Evolutionary conservation across 2,797 vertebrate genomes (phyloP).

Genomic region (Crocidura indochinensis): DNA sequence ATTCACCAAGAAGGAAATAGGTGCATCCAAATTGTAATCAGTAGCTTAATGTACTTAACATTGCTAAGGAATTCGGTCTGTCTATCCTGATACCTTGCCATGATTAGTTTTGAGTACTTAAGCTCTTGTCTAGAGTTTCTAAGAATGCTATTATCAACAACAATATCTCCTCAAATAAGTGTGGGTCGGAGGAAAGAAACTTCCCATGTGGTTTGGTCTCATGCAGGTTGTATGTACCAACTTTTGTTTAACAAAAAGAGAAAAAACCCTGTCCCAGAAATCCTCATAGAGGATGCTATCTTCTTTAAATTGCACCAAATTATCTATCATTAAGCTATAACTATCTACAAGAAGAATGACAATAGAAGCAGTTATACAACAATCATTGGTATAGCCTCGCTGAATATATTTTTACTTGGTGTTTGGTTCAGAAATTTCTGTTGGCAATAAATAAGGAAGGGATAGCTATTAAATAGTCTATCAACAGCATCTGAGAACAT

Average conservation of each 20-base stretch:
- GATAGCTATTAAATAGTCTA: not conserved
- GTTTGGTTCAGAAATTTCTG: not conserved
- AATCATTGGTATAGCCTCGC: not conserved
- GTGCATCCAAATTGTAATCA: not conserved
- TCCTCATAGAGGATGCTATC: not conserved
- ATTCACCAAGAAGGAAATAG: conserved; percentile 3
- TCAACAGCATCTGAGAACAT: not conserved
- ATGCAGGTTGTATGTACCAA: too few species aligned
- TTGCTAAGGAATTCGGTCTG: not conserved
- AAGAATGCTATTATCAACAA: not conserved
- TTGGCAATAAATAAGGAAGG: conserved; percentile 16
- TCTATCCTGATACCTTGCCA: too few species aligned
- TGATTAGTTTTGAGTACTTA: not conserved
- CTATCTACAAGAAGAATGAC: not conserved
- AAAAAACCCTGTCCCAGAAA: not conserved
- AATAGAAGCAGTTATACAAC: not conserved
- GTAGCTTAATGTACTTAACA: not conserved
- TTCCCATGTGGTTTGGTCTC: not conserved
- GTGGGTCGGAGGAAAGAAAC: not conserved
- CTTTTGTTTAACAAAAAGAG: too few species aligned
- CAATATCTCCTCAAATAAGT: not conserved
- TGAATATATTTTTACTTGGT: conserved; percentile 3
- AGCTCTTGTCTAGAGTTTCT: not conserved
- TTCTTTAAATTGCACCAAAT: not conserved
- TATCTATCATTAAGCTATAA: not conserved